Evolutionary conservation across 2,113 vertebrate genomes (phyloP), one percentile per base, ranked within the genome.

Genomic region (Halichoerus grypus): DNA sequence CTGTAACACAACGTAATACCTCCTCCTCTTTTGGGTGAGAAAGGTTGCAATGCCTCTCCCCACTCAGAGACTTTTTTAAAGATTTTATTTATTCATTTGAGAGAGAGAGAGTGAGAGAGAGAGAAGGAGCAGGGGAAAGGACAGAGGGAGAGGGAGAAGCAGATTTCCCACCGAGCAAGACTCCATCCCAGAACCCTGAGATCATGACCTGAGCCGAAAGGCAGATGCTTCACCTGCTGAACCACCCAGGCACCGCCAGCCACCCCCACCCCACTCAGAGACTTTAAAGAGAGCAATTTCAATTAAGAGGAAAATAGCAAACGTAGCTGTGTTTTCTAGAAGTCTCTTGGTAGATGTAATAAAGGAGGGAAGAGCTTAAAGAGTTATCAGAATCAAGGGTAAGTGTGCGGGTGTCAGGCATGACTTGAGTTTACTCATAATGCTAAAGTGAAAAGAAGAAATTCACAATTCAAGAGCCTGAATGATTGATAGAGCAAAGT

Each of bases 261-360:
- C 13, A 53, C 15, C 63, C 63, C 31, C 28, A 1, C 31, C 63
- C 13, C 28, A 3, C 71, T 31, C 53, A 42, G 18, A 67, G 77
- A 67, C 39, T 72, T 80, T 59, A 21, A 72, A 31, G 36, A 67
- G 7, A 94, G 33, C 18, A 13, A 84, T 67, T 91, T 84, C 63
- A 80, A 67, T 74, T 42, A 80, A 84, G 16, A 84, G 36, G 12
- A 67, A 49, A 65, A 77, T 24, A 88, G 39, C 24, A 83, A 59
- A 49, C 0, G 3, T 31, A 63, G 14, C 42, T 57, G 49, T 10
- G 31, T 93, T 91, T 87, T 88, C 74, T 87, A 26, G 22, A 55
- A 36, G 18, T 82, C 36, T 93, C 42, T 57, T 87, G 36, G 91
- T 83, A 94, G 65, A 67, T 65, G 31, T 22, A 77, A 94, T 91